phyloP scores from a whole-genome alignment of 2,113 vertebrate genomes.

The Percina caprodes region DNA sequence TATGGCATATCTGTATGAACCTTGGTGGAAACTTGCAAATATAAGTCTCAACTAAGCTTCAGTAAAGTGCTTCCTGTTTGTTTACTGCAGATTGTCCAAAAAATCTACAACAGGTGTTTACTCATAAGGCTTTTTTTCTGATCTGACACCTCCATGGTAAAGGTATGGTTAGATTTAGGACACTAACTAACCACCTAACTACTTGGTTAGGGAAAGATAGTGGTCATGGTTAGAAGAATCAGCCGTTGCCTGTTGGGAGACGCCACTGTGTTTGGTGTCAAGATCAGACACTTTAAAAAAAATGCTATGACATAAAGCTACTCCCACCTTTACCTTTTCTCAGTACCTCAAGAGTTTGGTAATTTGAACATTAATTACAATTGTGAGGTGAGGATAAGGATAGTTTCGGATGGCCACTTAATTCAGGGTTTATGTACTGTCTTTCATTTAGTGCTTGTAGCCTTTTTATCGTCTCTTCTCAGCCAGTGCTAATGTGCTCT shows the following conservation, averaged over 20 bases:
- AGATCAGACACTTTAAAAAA: background rate
- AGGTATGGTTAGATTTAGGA: background rate
- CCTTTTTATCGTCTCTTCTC: background rate
- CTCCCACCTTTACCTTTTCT: background rate
- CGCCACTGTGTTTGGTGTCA: background rate
- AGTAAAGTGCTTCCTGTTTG: background rate
- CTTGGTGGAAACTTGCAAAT: background rate
- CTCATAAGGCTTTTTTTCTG: too few relatives aligned
- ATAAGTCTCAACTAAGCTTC: background rate
- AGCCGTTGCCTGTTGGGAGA: background rate
- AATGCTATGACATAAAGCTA: too few relatives aligned
- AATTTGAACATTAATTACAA: background rate
- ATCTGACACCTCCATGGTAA: background rate
- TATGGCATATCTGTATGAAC: background rate
- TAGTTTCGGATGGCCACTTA: background rate
- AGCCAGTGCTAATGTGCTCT: background rate
- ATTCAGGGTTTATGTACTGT: conserved; percentile 4
- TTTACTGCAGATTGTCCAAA: background rate
- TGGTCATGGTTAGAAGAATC: background rate
- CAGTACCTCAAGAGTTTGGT: background rate
- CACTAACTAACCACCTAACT: background rate
- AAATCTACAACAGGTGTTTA: background rate
- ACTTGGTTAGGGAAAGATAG: background rate
- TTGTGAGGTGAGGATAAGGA: background rate
- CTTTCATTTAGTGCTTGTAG: background rate